A percentile compares a stretch with the other conserved stretches of the same genome.
phyloP scores from a whole-genome alignment of 2,797 vertebrate genomes.

The Sebastes baramenuke region DNA sequence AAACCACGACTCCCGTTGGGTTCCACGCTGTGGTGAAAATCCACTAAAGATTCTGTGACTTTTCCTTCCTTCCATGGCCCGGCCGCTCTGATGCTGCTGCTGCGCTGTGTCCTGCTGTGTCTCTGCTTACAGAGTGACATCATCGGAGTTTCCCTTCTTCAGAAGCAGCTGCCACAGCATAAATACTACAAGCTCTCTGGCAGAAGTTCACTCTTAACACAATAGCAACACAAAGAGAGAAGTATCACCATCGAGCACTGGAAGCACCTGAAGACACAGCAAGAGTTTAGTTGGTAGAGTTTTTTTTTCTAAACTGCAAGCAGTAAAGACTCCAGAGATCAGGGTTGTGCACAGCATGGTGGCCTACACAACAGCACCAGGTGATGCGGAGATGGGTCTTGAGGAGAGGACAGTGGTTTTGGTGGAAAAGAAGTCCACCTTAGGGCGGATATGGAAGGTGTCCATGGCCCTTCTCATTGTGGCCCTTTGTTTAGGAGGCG shows the following conservation, averaged over 20 bases:
- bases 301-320: not conserved
- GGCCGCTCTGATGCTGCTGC: conserved; percentile 34
- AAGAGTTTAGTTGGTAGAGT: not conserved
- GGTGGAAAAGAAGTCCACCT: conserved; percentile 59
- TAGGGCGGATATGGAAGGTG: conserved; percentile 58
- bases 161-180: conserved; percentile 52
- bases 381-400: conserved; percentile 62
- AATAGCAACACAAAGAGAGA: conserved; percentile 46
- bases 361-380: conserved; percentile 44
- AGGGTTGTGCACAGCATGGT: conserved; percentile 45
- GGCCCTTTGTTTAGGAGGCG: conserved; percentile 50
- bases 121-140: conserved; percentile 78
- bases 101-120: conserved; percentile 54
- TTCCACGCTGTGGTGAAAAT: conserved; percentile 29
- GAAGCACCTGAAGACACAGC: not conserved
- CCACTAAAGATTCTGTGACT: conserved; percentile 58
- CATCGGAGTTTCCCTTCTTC: conserved; percentile 82
- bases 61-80: conserved; percentile 61
- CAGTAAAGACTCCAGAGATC: not conserved
- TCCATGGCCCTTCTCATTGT: conserved; percentile 17
- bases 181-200: conserved; percentile 67
- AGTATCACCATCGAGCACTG: not conserved
- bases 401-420: conserved; percentile 59
- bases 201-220: conserved; percentile 60
- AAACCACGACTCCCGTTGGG: conserved; percentile 38